Evolutionary conservation across 2,888 invertebrate genomes (phyloP), one percentile per base, ranked within the genome.

Genomic region (Malacosoma neustria): DNA sequence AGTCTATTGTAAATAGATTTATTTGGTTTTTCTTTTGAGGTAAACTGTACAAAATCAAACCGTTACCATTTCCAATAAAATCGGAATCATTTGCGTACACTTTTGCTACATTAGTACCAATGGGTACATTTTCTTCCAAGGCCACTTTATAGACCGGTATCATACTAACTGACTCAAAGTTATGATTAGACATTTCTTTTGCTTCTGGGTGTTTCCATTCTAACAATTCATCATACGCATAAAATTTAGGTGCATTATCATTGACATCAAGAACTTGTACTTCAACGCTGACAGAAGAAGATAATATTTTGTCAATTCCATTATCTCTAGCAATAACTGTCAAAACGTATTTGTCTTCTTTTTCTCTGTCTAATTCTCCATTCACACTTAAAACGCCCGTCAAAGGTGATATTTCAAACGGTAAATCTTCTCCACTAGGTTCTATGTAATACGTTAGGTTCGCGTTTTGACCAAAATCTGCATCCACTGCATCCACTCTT

Each of bases 11-110:
- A 61, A 96, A 95, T 32, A 92, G 69, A 55, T 88, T 88, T 0
- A 89, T 74, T 30, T 88, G 86, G 54, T 89, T 87, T 44, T 89
- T 90, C 44, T 87, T 87, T 42, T 92, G 90, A 0, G 91, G 89
- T 32, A 95, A 81, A 50, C 93, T 92, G 49, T 92, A 96, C 0
- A 95, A 73, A 2, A 96, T 90, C 32, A 95, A 72, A 0, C 95
- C 95, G 58, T 96, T 96, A n/a, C 95, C 95, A 58, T 95, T 95
- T 1, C 93, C 93, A 32, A 90, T 75, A 50, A 93, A 94, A 65
- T 96, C 96, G 9, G 93, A 90, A 71, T 96, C 96, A 46, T 95
- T 94, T 0, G 96, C 96, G 43, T 89, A 91, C 1, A 96, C 89
- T 69, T 90, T 90, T 0, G 91, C 89, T 0, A 96, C 91, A 32